Evolutionary conservation across 2,113 vertebrate genomes (phyloP).

Genomic region (Circaetus gallicus): DNA sequence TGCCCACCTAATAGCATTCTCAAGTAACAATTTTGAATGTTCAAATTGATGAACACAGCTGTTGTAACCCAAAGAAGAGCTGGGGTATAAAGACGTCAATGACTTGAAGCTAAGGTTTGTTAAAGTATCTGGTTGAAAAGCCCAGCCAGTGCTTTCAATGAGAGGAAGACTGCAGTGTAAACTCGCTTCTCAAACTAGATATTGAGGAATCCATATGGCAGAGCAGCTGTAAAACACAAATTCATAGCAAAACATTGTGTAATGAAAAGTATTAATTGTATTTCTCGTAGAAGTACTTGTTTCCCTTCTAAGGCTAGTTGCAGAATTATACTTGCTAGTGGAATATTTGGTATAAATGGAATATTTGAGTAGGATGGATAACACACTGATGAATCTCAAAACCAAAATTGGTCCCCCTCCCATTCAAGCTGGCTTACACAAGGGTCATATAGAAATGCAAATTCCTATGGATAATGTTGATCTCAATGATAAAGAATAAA

Average conservation of each 20-base stretch:
- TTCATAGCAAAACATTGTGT: neutral
- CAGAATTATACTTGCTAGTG: neutral
- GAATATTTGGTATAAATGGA: neutral
- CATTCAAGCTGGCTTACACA: constrained; percentile 51
- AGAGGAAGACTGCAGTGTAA: neutral
- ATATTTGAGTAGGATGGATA: neutral
- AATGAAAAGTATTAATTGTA: neutral
- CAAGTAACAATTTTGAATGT: neutral
- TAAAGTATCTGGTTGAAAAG: neutral
- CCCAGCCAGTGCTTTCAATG: neutral
- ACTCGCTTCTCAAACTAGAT: neutral
- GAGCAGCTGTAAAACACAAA: neutral
- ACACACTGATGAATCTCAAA: constrained; percentile 6
- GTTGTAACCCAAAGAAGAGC: neutral
- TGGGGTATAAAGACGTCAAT: neutral
- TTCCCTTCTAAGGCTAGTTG: neutral
- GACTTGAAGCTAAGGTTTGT: neutral
- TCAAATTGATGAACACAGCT: neutral
- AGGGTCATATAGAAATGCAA: constrained; percentile 48
- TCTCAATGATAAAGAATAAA: constrained; percentile 41
- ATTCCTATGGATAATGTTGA: constrained; percentile 38
- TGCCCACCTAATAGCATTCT: neutral
- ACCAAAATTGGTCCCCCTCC: constrained; percentile 3
- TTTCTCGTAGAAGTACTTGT: neutral
- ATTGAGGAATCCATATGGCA: neutral